A percentile compares a stretch with the other conserved stretches of the same genome.
phyloP scores from a whole-genome alignment of 2,113 vertebrate genomes.

The Megaptera novaeangliae region DNA sequence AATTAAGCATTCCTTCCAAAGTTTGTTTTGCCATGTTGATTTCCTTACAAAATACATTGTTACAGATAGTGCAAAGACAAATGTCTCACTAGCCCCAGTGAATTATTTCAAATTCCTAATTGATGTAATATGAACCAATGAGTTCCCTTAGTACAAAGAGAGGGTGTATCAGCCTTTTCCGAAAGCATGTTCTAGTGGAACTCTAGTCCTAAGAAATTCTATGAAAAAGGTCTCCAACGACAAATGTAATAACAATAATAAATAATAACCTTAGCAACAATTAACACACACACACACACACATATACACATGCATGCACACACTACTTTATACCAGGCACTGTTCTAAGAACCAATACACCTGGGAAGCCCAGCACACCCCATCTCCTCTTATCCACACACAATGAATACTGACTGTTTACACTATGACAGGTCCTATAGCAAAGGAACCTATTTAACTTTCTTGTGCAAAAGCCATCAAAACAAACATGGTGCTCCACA shows the following conservation, averaged over 20 bases:
- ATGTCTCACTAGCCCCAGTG: background rate
- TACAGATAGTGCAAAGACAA: background rate
- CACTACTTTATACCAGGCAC: background rate
- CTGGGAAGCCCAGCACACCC: background rate
- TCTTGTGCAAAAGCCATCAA: fast-evolving
- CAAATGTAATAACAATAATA: background rate
- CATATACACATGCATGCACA: background rate
- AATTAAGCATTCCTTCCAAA: background rate
- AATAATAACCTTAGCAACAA: background rate
- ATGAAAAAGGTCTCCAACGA: background rate
- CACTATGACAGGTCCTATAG: background rate
- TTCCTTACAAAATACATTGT: background rate
- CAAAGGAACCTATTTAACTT: background rate
- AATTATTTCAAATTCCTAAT: background rate
- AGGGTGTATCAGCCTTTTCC: background rate
- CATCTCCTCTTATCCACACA: background rate
- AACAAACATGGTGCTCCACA: fast-evolving
- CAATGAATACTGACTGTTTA: fast-evolving
- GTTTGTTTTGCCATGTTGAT: background rate
- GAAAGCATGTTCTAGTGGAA: no score
- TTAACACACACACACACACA: background rate
- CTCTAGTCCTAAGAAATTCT: background rate
- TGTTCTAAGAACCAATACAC: background rate
- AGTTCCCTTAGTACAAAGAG: background rate
- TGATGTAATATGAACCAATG: background rate